A percentile compares a stretch with the other conserved stretches of the same genome.
phyloP scores from a whole-genome alignment of 2,888 invertebrate genomes.

The Epirrita christyi region DNA sequence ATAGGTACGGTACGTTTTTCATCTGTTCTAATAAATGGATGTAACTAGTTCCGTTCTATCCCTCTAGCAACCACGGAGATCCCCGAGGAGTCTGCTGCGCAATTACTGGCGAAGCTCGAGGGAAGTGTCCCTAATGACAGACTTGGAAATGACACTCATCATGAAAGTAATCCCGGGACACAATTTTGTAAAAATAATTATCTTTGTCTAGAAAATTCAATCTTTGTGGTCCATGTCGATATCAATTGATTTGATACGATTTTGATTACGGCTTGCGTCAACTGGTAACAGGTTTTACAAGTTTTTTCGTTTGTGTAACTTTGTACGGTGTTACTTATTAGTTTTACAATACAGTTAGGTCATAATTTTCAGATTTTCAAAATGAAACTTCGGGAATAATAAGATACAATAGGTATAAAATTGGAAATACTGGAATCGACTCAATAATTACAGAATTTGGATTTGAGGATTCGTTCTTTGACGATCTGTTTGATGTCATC shows the following conservation, averaged over 20 bases:
- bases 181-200: background rate
- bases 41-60: background rate
- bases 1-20: background rate
- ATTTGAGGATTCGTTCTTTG: background rate
- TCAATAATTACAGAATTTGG: background rate
- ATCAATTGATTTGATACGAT: too few species aligned
- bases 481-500: background rate
- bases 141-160: background rate
- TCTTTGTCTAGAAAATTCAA: background rate
- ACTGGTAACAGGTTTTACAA: too few species aligned
- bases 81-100: background rate
- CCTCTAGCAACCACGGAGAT: background rate
- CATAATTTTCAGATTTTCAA: too few species aligned
- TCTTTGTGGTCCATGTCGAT: background rate
- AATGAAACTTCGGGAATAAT: background rate
- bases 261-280: too few species aligned
- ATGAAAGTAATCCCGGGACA: background rate
- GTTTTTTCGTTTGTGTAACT: too few species aligned
- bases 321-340: too few species aligned
- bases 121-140: background rate
- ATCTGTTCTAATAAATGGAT: background rate
- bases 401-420: too few species aligned
- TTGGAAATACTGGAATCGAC: background rate
- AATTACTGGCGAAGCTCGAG: background rate
- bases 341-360: too few species aligned